Base-by-base conservation (phyloP, 2,797 vertebrate species). In the Otolemur crassicaudatus region DNA sequence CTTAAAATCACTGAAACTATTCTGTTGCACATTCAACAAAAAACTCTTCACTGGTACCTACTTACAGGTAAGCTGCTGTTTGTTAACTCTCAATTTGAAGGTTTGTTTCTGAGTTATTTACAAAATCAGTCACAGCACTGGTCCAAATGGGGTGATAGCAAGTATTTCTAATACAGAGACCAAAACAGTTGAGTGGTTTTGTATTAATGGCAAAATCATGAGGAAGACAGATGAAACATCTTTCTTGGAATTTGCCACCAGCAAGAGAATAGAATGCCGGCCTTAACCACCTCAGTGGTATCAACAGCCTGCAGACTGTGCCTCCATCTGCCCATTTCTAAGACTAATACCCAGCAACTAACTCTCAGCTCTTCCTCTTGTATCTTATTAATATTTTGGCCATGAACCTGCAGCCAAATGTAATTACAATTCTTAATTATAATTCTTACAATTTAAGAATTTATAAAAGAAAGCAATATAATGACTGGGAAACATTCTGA, bases 401-500 rank as follows among this genome's bases (percentile, higher is more conserved):
- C 17, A 37, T 22, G 65, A 89, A 34, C 22, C 34, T 37, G 29
- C 4, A 53, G 76, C 49, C 14, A 53, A 53, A 53, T 16, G 49
- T 53, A 16, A 53, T 53, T 16, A 53, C 14, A 53, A 53, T 53
- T 53, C 49, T 53, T 53, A 53, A 53, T 53, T 16, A 53, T 53
- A 53, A 53, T 53, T 53, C 49, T 53, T 14, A 53, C 16, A 16
- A 53, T 60, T 22, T 29, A 87, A 86, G 63, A 85, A 87, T 70
- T 40, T 72, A 69, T 72, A 63, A 90, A 96, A 93, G 53, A 80
- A 87, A 91, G 56, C 23, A 95, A 88, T 37, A 75, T 75, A 85
- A 93, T 43, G 87, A 20, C 69, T 67, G 85, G 60, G 49, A 91
- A 94, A 73, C 25, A 87, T 90, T 79, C 56, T 77, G 34, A 95